These are phyloP conservation scores for Netelia inedita DNA, from an alignment of 2,888 invertebrate genomes.

Conservation along the genomic window DNA sequence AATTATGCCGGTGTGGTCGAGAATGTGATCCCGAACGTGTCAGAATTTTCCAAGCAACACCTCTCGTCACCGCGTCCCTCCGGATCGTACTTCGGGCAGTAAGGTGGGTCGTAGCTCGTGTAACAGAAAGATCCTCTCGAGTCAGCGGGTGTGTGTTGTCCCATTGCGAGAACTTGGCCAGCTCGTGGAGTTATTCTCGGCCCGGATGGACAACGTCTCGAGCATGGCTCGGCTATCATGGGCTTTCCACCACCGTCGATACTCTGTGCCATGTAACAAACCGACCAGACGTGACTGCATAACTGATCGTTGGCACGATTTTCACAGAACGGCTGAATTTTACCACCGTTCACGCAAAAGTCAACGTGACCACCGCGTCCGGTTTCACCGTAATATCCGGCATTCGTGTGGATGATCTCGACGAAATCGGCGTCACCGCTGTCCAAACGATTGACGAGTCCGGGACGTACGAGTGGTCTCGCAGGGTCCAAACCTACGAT, in stretches of 20 bases:
- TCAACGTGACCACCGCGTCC: slow-evolving; percentile 92
- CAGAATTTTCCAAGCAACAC: slow-evolving; percentile 87
- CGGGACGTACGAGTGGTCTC: slow-evolving; percentile 89
- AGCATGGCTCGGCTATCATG: slow-evolving; percentile 90
- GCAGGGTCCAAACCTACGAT: slow-evolving; percentile 93
- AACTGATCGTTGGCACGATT: slow-evolving; percentile 90
- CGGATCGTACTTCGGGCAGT: slow-evolving; percentile 87
- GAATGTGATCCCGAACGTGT: slow-evolving; percentile 21
- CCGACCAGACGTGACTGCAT: slow-evolving; percentile 93
- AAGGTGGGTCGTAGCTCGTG: slow-evolving; percentile 89
- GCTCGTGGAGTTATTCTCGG: slow-evolving; percentile 86
- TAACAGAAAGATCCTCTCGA: slow-evolving; percentile 90
- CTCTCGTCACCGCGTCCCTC: slow-evolving; percentile 88
- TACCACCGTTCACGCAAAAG: slow-evolving; percentile 93
- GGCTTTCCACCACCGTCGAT: slow-evolving; percentile 86
- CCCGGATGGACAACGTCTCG: slow-evolving; percentile 90
- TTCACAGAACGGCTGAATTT: slow-evolving; percentile 91
- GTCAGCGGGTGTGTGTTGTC: slow-evolving; percentile 90
- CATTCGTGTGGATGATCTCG: slow-evolving; percentile 92
- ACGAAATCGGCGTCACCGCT: slow-evolving; percentile 92
- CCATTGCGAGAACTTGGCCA: slow-evolving; percentile 88
- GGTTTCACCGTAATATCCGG: slow-evolving; percentile 92
- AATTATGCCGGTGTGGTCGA: slow-evolving; percentile 9
- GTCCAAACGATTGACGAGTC: slow-evolving; percentile 88
- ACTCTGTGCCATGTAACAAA: slow-evolving; percentile 93